Evolutionary conservation across 2,888 invertebrate genomes (phyloP).

Genomic region (Willowsia nigromaculata): DNA sequence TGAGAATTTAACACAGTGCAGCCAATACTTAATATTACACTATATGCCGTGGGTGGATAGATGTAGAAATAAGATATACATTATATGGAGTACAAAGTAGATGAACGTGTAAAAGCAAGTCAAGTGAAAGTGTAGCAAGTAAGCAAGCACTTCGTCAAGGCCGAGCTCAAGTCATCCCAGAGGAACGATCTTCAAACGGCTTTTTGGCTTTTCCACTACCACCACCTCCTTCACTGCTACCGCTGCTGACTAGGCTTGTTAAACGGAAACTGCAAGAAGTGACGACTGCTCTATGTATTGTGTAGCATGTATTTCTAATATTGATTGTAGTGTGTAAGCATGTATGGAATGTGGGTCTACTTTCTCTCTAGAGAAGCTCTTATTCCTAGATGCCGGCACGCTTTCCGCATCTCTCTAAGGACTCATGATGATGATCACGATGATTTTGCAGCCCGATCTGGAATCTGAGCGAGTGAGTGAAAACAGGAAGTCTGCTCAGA

Average conservation of each 20-base stretch:
- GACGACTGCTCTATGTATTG: neutral
- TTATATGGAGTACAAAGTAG: neutral
- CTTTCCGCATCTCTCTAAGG: constrained; percentile 71
- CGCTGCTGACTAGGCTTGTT: constrained; percentile 28
- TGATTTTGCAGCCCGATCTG: constrained; percentile 61
- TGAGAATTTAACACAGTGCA: neutral
- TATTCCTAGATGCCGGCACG: constrained; percentile 58
- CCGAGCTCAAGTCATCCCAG: constrained; percentile 72
- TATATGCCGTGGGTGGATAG: no score
- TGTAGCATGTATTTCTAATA: neutral
- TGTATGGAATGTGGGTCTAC: neutral
- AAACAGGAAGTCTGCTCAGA: neutral
- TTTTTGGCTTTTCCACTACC: constrained; percentile 59
- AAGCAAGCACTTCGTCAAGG: constrained; percentile 55
- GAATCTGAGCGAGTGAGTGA: constrained; percentile 43
- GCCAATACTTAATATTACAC: no score
- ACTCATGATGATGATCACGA: constrained; percentile 68
- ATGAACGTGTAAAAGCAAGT: constrained; percentile 34
- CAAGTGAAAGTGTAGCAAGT: constrained; percentile 41
- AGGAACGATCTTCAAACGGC: constrained; percentile 74
- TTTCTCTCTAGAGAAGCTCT: constrained; percentile 52
- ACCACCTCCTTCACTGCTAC: neutral
- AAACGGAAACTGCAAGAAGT: constrained; percentile 38
- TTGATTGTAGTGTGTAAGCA: neutral
- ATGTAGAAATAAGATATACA: neutral